phyloP scores from a whole-genome alignment of 1,140 invertebrate genomes.

The Diuraphis noxia region DNA sequence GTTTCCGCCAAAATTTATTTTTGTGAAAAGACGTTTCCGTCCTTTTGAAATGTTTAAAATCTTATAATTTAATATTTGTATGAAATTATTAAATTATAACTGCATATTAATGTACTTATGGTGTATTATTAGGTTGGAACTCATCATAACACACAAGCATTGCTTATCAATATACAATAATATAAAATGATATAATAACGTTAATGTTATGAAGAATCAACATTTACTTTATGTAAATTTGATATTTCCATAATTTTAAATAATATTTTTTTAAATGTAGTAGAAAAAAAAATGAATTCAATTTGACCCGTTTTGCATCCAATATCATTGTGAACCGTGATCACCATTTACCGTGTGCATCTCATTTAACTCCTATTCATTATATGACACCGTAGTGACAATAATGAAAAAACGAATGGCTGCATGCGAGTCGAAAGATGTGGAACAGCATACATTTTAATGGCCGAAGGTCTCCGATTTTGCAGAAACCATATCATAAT shows the following conservation, averaged over 20 bases:
- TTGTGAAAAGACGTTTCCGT: too few species aligned
- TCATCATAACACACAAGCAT: background rate
- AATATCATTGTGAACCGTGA: background rate
- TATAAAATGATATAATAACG: background rate
- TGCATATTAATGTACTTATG: background rate
- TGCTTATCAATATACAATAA: background rate
- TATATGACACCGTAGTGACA: too few species aligned
- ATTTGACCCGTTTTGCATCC: background rate
- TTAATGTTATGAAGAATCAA: background rate
- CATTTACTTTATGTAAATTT: constrained; percentile 12
- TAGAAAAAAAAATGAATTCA: background rate
- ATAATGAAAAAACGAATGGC: background rate
- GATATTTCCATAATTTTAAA: background rate
- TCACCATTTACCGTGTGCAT: background rate
- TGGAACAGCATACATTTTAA: background rate
- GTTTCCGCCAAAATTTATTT: too few species aligned
- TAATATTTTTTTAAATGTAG: background rate
- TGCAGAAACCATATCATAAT: background rate
- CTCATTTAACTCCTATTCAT: too few species aligned
- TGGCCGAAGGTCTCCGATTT: background rate
- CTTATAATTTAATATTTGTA: background rate
- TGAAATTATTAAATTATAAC: background rate
- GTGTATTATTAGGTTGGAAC: background rate
- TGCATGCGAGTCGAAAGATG: background rate
- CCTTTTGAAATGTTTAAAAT: background rate